Evolutionary conservation across 2,113 vertebrate species (phyloP).

Genomic region (Smithornis capensis): DNA sequence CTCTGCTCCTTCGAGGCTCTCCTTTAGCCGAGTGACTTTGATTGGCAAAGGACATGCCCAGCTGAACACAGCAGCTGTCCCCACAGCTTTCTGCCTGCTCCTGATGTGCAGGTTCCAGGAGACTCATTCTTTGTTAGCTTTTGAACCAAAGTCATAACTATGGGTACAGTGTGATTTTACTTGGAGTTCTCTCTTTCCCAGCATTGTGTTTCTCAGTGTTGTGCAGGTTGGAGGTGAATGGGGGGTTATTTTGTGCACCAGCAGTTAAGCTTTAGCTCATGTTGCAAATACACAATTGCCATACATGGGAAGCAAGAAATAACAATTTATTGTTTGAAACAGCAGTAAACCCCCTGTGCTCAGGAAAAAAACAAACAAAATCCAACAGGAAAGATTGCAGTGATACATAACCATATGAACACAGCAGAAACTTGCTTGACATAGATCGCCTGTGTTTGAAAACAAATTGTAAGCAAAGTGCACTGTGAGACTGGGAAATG

Average conservation of each 20-base stretch:
- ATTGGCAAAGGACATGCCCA: neutral
- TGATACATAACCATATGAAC: neutral
- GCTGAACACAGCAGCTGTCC: neutral
- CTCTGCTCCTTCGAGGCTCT: neutral
- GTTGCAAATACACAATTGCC: neutral
- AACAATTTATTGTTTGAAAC: constrained; percentile 12
- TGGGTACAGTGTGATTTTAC: neutral
- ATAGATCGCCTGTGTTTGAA: neutral
- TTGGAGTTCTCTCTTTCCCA: neutral
- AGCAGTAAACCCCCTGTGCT: neutral
- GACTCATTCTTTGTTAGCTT: neutral
- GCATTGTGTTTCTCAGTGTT: neutral
- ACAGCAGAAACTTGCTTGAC: neutral
- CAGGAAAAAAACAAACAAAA: neutral
- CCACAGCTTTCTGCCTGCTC: neutral
- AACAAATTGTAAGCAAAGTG: neutral
- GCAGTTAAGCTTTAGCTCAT: neutral
- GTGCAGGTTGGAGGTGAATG: neutral
- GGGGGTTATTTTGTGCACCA: neutral
- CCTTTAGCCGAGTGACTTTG: accelerated
- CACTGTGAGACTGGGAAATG: neutral
- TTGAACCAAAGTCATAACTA: neutral
- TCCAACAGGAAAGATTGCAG: neutral
- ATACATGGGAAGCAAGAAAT: neutral
- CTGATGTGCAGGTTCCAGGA: neutral